Evolutionary conservation across 2,888 invertebrate genomes (phyloP), one percentile per base, ranked within the genome.

Genomic region (Rhagonycha lutea): DNA sequence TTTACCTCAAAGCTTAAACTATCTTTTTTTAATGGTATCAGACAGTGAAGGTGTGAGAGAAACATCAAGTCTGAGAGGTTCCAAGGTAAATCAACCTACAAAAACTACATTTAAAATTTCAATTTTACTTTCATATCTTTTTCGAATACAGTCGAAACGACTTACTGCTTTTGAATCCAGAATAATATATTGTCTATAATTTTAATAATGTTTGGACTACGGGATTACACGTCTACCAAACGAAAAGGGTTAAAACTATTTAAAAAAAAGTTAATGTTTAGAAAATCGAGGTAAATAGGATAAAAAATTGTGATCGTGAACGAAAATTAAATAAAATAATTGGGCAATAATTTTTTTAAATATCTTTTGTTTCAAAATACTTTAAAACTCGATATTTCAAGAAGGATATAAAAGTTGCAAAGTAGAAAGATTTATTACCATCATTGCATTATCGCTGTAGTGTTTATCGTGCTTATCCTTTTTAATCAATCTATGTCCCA

Each of bases 51-150:
- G 76, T 70, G 70, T 5, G 72, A 76, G 73, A 62, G 76, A 76
- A 70, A 73, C 68, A 47, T 70, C 24, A 70, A 62, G 47, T 67
- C 24, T 14, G 7, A 62, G 65, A 73, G 73, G 76, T 73, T 61
- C 61, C 61, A 62, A 62, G 73, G 68, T 73, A 32, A 32, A 70
- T 65, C 70, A 70, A 76, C 76, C 76, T 70, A 76, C 76, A 76
- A 70, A 18, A 47, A 47, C 76, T 76, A 76, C 72, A 76, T 76
- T 76, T 76, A 73, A 76, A 76, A 73, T 76, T 76, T 76, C 76
- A 76, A 76, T 76, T 76, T 76, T 73, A 73, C 76, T 70, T 73
- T 76, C 76, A 76, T 76, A 76, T 76, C 73, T 72, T 68, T 76
- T 76, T 76, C 70, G 61, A 72, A 70, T 76, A 73, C 76, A 76